Evolutionary conservation across 1,140 invertebrate genomes (phyloP).

Genomic region (Goniozus legneri): DNA sequence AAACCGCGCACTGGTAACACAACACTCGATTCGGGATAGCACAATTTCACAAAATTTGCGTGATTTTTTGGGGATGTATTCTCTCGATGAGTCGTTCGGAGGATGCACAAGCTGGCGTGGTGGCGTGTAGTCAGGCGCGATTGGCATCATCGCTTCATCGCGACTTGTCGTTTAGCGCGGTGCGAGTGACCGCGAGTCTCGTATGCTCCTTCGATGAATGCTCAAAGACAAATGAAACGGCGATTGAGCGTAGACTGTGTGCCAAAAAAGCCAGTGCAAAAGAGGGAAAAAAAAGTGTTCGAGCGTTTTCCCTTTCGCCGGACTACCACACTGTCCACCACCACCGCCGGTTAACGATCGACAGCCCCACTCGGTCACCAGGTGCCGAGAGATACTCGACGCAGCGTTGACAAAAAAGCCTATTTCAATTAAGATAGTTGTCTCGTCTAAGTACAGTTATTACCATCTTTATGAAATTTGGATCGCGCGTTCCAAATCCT

Average conservation of each 20-base stretch:
- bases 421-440: no score
- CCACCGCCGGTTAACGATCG: slow-evolving; percentile 8
- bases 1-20: no score
- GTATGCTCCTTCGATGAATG: slow-evolving; percentile 25
- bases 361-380: background rate
- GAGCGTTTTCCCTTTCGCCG: slow-evolving; percentile 50
- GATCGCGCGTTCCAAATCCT: no score
- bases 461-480: no score
- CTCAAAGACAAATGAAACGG: slow-evolving; percentile 46
- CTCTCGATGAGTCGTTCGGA: no score
- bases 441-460: no score
- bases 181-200: slow-evolving; percentile 24
- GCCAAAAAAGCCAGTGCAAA: slow-evolving; percentile 43
- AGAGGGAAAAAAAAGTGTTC: slow-evolving; percentile 31
- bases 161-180: slow-evolving; percentile 17
- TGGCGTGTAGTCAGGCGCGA: slow-evolving; percentile 9
- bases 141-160: slow-evolving; percentile 24
- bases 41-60: no score
- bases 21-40: no score
- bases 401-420: no score
- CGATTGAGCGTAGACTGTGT: slow-evolving; percentile 41
- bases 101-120: slow-evolving; percentile 12
- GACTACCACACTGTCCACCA: slow-evolving; percentile 25
- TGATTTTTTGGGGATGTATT: no score
- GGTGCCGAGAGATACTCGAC: no score